A percentile compares a stretch with the other conserved stretches of the same genome.
Evolutionary conservation across 2,888 invertebrate genomes (phyloP).

Genomic region (Clusia tigrina): DNA sequence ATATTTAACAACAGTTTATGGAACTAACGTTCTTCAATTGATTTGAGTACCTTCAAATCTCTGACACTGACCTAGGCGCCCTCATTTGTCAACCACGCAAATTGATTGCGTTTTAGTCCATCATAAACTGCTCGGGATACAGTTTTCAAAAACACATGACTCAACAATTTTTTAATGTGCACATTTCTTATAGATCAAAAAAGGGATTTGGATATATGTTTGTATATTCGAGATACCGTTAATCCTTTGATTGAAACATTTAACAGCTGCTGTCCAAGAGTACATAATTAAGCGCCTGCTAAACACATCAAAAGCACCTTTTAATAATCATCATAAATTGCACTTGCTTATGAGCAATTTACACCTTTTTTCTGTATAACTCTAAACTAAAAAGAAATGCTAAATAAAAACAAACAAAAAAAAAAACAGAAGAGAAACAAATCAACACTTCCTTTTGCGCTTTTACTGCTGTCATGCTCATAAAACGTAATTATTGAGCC

Average conservation of each 20-base stretch:
- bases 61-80: no score
- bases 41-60: no score
- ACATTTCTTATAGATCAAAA: background rate
- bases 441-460: background rate
- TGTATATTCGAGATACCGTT: no score
- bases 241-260: no score
- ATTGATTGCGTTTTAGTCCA: background rate
- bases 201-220: no score
- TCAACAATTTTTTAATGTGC: no score
- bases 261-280: background rate
- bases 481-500: conserved; percentile 24
- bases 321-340: conserved; percentile 28
- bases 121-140: background rate
- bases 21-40: no score
- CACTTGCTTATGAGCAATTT: conserved; percentile 46
- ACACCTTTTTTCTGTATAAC: conserved; percentile 46
- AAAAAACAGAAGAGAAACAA: no score
- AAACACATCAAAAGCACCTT: background rate
- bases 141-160: background rate
- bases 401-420: no score
- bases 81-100: no score
- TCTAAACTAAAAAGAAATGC: background rate
- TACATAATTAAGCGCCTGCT: conserved; percentile 27
- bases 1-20: no score
- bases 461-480: conserved; percentile 15